Evolutionary conservation across 2,113 vertebrate genomes (phyloP), one percentile per base, ranked within the genome.

Genomic region (Eubucco bourcierii): DNA sequence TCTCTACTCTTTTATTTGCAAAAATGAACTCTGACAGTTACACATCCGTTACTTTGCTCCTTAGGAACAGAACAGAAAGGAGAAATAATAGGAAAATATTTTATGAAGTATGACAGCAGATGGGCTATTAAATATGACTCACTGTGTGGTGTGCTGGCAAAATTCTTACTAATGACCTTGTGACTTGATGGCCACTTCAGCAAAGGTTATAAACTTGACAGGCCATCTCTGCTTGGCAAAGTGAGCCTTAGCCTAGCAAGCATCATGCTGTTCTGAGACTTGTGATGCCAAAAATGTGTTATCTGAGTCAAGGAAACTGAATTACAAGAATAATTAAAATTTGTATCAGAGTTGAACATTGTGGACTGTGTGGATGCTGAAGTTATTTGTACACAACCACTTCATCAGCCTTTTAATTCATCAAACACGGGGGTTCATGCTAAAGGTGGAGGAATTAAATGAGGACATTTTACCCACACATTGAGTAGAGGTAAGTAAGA

Each of bases 51-150:
- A 46, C 27, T 90, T 80, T 89, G 29, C 29, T 92, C 44, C 82
- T 86, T 70, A 66, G 66, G 39, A 91, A 67, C 41, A 83, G 73
- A 91, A 68, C 14, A 72, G 85, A 71, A 91, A 90, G 39, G 80
- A 95, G 50, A 88, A 94, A 92, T 90, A 90, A 88, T 59, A 89
- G 53, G 59, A 87, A 92, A 90, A 87, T 83, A 76, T 84, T 95
- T 95, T 87, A 78, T 83, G 76, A 90, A 94, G 76, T 85, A 76
- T 88, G 94, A 93, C 73, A 90, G 82, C 82, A 94, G 82, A 87
- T 91, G 88, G 70, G 39, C 70, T 92, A 93, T 95, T 91, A 95
- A 61, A 77, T 44, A 64, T 89, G 82, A 95, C 89, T 96, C 80
- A 74, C 75, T 65, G 82, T 83, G 84, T 78, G 93, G 73, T 0